Evolutionary conservation across 2,888 invertebrate genomes (phyloP).

Genomic region (Marasmarcha lunaedactyla): DNA sequence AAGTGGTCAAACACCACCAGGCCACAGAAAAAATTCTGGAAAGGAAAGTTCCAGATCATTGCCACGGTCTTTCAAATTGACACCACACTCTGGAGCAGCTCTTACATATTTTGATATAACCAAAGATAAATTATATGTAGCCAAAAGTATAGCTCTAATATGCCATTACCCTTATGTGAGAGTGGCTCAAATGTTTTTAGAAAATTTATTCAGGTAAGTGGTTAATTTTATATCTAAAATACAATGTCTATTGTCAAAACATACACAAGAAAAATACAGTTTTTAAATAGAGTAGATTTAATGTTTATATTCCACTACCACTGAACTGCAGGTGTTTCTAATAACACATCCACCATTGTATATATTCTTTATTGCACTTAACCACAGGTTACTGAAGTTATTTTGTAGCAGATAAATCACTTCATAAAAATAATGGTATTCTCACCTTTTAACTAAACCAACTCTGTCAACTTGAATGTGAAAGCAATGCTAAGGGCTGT

Average conservation of each 20-base stretch:
- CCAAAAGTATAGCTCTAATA: constrained; percentile 94
- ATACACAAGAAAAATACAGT: not conserved
- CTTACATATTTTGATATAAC: constrained; percentile 91
- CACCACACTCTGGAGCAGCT: constrained; percentile 81
- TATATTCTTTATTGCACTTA: too few species aligned
- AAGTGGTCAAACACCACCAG: constrained; percentile 79
- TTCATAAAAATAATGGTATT: too few species aligned
- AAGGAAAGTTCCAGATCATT: constrained; percentile 86
- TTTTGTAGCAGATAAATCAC: too few species aligned
- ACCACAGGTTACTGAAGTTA: too few species aligned
- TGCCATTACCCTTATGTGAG: constrained; percentile 92
- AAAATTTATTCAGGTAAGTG: constrained; percentile 85
- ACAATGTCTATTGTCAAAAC: not conserved
- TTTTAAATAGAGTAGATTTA: too few species aligned
- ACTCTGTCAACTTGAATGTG: too few species aligned
- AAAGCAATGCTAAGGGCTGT: too few species aligned
- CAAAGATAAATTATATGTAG: constrained; percentile 94
- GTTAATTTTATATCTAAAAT: not conserved
- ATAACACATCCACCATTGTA: too few species aligned
- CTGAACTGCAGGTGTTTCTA: too few species aligned
- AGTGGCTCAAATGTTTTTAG: constrained; percentile 87
- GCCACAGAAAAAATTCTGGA: constrained; percentile 67
- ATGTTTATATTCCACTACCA: too few species aligned
- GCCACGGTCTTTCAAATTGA: constrained; percentile 89
- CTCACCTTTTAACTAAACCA: too few species aligned